Percentiles rank a stretch among this genome's conserved stretches.
Evolutionary conservation across 2,888 invertebrate species (phyloP).

Genomic region (Tridacna gigas): DNA sequence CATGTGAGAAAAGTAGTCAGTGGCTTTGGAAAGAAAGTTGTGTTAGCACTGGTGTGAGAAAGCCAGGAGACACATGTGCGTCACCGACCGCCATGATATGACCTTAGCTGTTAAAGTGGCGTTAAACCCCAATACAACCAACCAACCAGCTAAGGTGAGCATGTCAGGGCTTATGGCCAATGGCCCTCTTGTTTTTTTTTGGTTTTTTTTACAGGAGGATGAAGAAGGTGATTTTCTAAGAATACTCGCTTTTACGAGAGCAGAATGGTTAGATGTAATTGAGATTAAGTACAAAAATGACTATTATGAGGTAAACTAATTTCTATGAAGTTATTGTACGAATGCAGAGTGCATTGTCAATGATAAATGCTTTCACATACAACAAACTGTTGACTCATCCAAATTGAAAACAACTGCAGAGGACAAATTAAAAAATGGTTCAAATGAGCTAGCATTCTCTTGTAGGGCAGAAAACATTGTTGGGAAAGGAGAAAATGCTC

Average conservation of each 20-base stretch:
- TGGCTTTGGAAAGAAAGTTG: too few species aligned
- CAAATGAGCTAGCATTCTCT: neutral
- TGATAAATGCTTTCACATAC: neutral
- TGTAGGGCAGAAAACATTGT: neutral
- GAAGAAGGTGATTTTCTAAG: constrained; percentile 61
- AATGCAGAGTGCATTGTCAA: neutral
- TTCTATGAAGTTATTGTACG: neutral
- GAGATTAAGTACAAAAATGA: constrained; percentile 67
- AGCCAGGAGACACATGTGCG: too few species aligned
- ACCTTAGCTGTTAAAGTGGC: too few species aligned
- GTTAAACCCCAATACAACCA: too few species aligned
- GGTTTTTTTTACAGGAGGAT: constrained; percentile 12
- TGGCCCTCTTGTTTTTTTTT: neutral
- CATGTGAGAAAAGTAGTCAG: too few species aligned
- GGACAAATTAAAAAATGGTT: neutral
- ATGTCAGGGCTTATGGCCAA: neutral
- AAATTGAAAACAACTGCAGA: neutral
- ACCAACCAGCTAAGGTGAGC: too few species aligned
- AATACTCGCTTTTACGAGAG: constrained; percentile 74
- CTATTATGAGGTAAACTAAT: constrained; percentile 58
- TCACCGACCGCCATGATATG: too few species aligned
- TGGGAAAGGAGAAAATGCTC: neutral
- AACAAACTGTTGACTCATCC: neutral
- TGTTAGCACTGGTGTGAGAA: too few species aligned
- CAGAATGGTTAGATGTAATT: constrained; percentile 78